Base-by-base conservation (phyloP, 2,888 invertebrate species). In the Hyalella azteca region DNA sequence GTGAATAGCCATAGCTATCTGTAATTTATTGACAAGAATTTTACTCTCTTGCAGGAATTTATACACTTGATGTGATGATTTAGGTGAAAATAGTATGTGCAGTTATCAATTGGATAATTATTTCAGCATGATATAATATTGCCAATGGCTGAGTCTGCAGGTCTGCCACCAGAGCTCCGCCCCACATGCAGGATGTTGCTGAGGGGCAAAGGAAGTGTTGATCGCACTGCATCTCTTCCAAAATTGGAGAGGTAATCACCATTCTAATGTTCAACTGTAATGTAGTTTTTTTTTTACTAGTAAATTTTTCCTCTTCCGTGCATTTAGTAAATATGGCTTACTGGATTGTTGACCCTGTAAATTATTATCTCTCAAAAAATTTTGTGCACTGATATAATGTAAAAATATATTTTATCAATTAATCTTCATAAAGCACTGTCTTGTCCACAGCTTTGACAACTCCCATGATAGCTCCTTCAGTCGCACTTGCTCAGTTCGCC, bases 401-500 rank as follows among this genome's bases (percentile, higher is more conserved):
- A 15, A 15, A 59, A 15, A n/a, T 59, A 15, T 9, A 45, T 45
- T 45, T 9, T 11, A 45, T 45, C 9, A 11, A 45, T 45, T 11
- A 15, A 9, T 45, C 15, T 45, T 9, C 15, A 15, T 45, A 9
- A 11, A 11, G 15, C 45, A 45, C 45, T 11, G 11, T 15, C 15
- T 11, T 45, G 45, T 45, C 15, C 15, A 15, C 66, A 66, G 66
- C 36, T 66, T 32, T 5, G 36, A 32, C 3, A 29, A 29, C 26
- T 36, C 66, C 2, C 3, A 36, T 66, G 66, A 66, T 32, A 36
- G 66, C 32, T 32, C 36, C 87, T 89, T 97, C 84, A 93, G 93
- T 49, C 90, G 97, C 73, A 95, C 96, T 26, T 92, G 95, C 86
- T 96, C 96, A 0, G 96, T 96, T 89, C 91, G 95, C 59, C 91